A percentile compares a stretch with the other conserved stretches of the same genome.
Evolutionary conservation across 2,888 invertebrate species (phyloP).

Genomic region (Ceratothoa steindachneri): DNA sequence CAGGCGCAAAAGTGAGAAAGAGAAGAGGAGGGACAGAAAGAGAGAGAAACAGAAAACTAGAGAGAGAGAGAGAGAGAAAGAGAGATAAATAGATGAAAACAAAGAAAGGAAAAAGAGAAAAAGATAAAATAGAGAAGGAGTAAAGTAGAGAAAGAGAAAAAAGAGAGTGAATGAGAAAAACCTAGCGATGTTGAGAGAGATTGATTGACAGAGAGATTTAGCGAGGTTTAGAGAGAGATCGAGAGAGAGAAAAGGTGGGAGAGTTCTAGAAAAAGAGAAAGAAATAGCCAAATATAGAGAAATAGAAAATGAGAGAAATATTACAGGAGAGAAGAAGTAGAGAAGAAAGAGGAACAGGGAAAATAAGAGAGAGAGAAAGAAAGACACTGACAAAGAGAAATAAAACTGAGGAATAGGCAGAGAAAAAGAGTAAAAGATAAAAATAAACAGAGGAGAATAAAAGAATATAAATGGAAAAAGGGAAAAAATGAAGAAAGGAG

Average conservation of each 20-base stretch:
- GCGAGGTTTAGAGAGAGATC: neutral
- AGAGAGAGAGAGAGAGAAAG: conserved; percentile 17
- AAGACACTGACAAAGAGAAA: neutral
- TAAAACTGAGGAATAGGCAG: neutral
- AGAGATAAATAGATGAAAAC: neutral
- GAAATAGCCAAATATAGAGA: no score
- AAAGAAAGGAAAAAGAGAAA: neutral
- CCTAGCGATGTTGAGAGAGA: neutral
- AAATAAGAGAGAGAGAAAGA: neutral
- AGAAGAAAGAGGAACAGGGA: no score
- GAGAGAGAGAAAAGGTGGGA: neutral
- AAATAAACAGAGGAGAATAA: neutral
- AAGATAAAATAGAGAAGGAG: conserved; percentile 14
- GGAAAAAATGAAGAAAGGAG: neutral
- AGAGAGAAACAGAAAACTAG: neutral
- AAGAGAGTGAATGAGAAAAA: neutral
- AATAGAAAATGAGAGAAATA: no score
- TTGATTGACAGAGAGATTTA: neutral
- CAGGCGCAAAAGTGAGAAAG: neutral
- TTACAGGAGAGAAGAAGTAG: no score
- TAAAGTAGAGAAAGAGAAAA: neutral
- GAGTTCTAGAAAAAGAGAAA: no score
- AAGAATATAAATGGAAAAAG: neutral
- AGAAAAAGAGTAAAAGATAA: neutral
- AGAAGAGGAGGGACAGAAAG: conserved; percentile 5